Evolutionary conservation across 2,113 vertebrate genomes (phyloP).

Genomic region (Caranx ignobilis): DNA sequence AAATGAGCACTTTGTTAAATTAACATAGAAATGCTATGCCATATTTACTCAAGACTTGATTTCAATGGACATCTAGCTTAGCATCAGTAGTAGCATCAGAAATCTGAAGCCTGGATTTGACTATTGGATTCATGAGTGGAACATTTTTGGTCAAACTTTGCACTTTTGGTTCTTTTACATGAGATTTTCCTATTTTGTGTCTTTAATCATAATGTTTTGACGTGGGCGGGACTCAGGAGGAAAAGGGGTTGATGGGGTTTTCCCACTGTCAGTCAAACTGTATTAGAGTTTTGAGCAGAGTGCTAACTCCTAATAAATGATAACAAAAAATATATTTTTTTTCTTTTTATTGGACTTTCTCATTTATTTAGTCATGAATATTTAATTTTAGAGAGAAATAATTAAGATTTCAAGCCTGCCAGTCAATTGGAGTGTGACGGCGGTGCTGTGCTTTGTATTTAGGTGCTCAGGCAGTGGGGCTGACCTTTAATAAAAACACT

Average conservation of each 20-base stretch:
- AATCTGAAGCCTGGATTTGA: not conserved
- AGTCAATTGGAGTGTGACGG: not conserved
- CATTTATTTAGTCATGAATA: not conserved
- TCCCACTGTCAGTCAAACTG: not conserved
- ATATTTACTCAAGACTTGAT: not conserved
- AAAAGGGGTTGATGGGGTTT: not conserved
- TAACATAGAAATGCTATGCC: not conserved
- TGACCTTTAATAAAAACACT: constrained; percentile 25
- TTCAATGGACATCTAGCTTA: not conserved
- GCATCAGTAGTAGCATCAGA: not conserved
- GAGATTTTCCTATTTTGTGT: not conserved
- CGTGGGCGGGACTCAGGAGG: not conserved
- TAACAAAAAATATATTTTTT: not conserved
- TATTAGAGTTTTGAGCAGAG: too few relatives aligned
- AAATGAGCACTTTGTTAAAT: not conserved
- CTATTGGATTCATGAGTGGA: not conserved
- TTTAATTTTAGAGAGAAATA: not conserved
- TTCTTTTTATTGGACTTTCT: not conserved
- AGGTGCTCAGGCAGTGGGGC: not conserved
- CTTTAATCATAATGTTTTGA: not conserved
- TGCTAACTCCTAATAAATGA: not conserved
- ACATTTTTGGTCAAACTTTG: not conserved
- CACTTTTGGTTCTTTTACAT: not conserved
- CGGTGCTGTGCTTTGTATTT: not conserved
- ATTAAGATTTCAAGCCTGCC: not conserved